Base-by-base conservation (phyloP, 2,113 vertebrate genomes). In the Entomyzon cyanotis region DNA sequence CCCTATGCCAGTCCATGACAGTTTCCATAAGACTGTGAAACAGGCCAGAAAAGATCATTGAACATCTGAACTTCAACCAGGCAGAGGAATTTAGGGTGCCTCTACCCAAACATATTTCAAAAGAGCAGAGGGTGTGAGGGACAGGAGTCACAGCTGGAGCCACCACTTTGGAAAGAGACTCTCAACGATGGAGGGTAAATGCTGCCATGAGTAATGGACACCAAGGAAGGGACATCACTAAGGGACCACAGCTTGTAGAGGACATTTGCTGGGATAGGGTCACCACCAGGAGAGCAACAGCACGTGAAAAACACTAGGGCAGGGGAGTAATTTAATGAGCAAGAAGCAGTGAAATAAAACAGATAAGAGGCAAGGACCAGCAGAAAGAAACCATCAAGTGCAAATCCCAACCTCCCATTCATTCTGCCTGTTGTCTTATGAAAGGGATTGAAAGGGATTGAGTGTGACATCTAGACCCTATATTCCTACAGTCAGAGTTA, bases 1-100 rank as follows among this genome's bases (percentile, higher is more conserved):
- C 11, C 12, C 3, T n/a, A 5, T 53, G 6, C 10, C 7, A 21
- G 28, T 49, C 24, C 15, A 41, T 52, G 27, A n/a, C 0, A 0
- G 16, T 39, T 55, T 59, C n/a, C 25, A 25, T 23, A 41, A 64
- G 9, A 4, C 11, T 62, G 20, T 53, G 42, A 74, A 88, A 70
- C 5, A n/a, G 11, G 52, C 31, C 12, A 35, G 73, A 58, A 42
- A 17, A 47, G 10, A 8, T 7, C 20, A 11, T 0, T 25, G 30
- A 25, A 25, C 21, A 23, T 11, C 56, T 70, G 53, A 91, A 74
- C 59, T 71, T 70, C 39, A 68, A 18, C 3, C 23, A 55, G 19
- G 5, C 35, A 33, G 27, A 75, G 22, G 10, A 78, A 2, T 2
- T 84, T 21, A 20, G 44, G 9, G 18, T n/a, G 11, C 4, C 5